Evolutionary conservation across 2,797 vertebrate genomes (phyloP).

Genomic region (Acropternis orthonyx): DNA sequence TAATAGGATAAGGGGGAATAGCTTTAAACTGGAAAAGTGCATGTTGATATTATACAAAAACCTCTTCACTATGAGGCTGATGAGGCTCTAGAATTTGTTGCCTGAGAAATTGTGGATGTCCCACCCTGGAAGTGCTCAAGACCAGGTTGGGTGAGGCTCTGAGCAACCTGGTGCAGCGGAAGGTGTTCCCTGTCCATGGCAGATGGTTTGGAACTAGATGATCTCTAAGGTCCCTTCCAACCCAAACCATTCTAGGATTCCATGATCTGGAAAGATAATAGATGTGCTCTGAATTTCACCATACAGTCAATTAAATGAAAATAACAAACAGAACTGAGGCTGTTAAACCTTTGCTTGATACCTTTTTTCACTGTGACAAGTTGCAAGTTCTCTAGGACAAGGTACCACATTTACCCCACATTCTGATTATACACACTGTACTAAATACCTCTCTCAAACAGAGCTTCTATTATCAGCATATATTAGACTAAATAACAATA

Average conservation of each 20-base stretch:
- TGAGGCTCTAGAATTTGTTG: not conserved
- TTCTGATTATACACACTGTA: not conserved
- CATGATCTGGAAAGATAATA: not conserved
- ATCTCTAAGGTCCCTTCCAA: not conserved
- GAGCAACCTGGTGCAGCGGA: not conserved
- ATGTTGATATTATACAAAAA: not conserved
- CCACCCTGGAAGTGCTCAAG: not conserved
- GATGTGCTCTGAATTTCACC: not conserved
- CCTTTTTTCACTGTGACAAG: not conserved
- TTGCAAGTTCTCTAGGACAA: not conserved
- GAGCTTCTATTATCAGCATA: not conserved
- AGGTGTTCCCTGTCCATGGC: not conserved
- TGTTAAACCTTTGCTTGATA: not conserved
- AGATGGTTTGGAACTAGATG: not conserved
- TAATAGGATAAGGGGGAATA: not conserved
- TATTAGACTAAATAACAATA: slow-evolving; percentile 15
- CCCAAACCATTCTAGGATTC: not conserved
- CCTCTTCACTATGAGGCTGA: not conserved
- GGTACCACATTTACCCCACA: not conserved
- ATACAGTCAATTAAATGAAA: not conserved
- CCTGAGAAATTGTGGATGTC: not conserved
- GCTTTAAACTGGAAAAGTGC: not conserved
- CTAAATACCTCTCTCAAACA: not conserved
- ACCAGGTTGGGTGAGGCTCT: not conserved
- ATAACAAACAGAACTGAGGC: not conserved